A percentile compares a stretch with the other conserved stretches of the same genome.
phyloP scores from a whole-genome alignment of 2,797 vertebrate genomes.

The Diplodus puntazzo region DNA sequence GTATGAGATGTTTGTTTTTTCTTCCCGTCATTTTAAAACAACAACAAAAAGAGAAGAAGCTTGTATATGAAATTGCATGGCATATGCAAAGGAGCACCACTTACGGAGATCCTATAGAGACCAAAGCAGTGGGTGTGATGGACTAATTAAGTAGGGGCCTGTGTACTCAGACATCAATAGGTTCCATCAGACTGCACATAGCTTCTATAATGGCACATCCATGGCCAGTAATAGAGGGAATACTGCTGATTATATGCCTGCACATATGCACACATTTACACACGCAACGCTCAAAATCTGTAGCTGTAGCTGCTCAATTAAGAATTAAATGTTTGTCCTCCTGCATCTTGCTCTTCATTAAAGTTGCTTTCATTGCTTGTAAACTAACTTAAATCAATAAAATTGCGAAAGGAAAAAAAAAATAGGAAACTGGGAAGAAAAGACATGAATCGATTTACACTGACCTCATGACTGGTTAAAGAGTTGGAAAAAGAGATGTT shows the following conservation, averaged over 20 bases:
- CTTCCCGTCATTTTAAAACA: conserved; percentile 43
- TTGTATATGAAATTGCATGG: conserved; percentile 63
- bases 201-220: conserved; percentile 75
- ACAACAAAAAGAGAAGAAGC: conserved; percentile 29
- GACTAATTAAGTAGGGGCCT: conserved; percentile 82
- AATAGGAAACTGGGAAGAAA: conserved; percentile 27
- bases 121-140: conserved; percentile 83
- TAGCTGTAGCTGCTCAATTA: conserved; percentile 22
- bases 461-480: conserved; percentile 90
- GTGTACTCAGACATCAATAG: conserved; percentile 84
- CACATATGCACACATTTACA: conserved; percentile 57
- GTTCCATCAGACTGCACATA: conserved; percentile 85
- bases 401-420: conserved; percentile 17
- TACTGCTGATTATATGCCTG: conserved; percentile 77
- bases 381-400: conserved; percentile 43
- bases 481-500: conserved; percentile 63
- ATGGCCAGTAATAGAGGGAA: conserved; percentile 76
- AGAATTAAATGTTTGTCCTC: background rate
- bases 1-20: conserved; percentile 50
- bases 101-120: conserved; percentile 80
- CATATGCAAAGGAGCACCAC: conserved; percentile 78
- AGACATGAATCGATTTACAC: conserved; percentile 66
- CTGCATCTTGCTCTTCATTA: background rate
- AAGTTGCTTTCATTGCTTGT: conserved; percentile 8
- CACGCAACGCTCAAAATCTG: conserved; percentile 41